Evolutionary conservation across 1,140 invertebrate genomes (phyloP), one percentile per base, ranked within the genome.

Genomic region (Pseudoatta argentina): DNA sequence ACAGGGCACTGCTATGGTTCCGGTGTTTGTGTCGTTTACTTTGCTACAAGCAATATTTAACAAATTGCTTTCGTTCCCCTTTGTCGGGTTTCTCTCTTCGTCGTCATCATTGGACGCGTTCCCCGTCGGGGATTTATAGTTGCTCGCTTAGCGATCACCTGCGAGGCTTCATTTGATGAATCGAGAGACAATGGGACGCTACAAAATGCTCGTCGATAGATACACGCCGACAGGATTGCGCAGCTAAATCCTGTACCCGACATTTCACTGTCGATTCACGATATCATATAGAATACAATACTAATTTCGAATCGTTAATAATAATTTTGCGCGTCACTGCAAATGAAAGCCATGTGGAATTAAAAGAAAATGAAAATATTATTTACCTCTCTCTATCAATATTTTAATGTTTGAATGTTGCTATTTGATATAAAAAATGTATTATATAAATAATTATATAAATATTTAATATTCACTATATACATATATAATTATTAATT

Each of bases 61-160:
- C 90, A 91, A 91, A 91, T 91, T 91, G 91, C 91, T 91, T 91
- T 91, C 85, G 77, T 91, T 89, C 51, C 71, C 39, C 75, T 63
- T 87, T 55, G 64, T 77, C 55, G 21, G 89, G 89, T 30, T 89
- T 89, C 89, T 27, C 79, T 78, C 59, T 51, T 86, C 69, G 39
- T 82, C 79, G 39, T 72, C 79, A 24, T 73, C 39, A 67, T 67
- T 48, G 64, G 85, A n/a, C 79, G 39, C 39, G 27, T 75, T 75
- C 7, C 27, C 73, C 69, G 59, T 64, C 39, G 63, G 78, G 85
- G 88, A 89, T 90, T 89, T 90, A 39, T 61, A 76, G 85, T 87
- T 59, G 85, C 59, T 83, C 30, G 82, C 83, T 75, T 86, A 69
- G 66, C 48, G 86, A 75, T 79, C 57, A 21, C 59, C 63, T 89